These are phyloP conservation scores for mouse (Mus musculus) DNA, from an alignment of 2,113 vertebrate genomes.

Conservation along the genomic window DNA sequence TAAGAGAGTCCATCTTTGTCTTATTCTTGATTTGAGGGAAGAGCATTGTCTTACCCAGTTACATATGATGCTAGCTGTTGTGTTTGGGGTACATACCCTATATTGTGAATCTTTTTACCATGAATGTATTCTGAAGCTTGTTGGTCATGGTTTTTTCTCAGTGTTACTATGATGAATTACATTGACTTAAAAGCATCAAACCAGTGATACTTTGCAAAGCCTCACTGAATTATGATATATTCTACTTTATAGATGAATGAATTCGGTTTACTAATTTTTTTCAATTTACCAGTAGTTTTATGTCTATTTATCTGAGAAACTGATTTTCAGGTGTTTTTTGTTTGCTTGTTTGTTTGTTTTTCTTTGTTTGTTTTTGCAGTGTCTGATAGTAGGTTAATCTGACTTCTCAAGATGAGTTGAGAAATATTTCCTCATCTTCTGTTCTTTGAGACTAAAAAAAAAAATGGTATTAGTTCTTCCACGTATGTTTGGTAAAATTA, in stretches of 20 bases:
- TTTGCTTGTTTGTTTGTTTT: too few species aligned
- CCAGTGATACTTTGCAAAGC: not conserved
- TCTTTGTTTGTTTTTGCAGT: not conserved
- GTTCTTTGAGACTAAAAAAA: not conserved
- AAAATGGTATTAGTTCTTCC: constrained; percentile 15
- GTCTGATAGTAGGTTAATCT: not conserved
- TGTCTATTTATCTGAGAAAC: not conserved
- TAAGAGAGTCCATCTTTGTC: not conserved
- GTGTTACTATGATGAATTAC: not conserved
- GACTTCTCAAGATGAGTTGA: not conserved
- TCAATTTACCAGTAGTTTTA: not conserved
- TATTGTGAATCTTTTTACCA: not conserved
- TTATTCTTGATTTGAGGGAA: not conserved
- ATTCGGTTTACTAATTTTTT: constrained; percentile 26
- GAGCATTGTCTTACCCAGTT: not conserved
- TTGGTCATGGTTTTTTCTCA: not conserved
- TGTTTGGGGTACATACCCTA: not conserved
- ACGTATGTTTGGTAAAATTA: not conserved
- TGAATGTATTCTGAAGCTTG: not conserved
- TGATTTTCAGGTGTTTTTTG: not conserved
- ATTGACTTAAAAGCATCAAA: not conserved
- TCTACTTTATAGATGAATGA: not conserved
- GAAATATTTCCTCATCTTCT: not conserved
- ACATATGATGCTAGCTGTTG: not conserved
- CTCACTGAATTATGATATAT: not conserved